Conservation (phyloP, 2,113 vertebrate species). For the Alethe castanea region DNA sequence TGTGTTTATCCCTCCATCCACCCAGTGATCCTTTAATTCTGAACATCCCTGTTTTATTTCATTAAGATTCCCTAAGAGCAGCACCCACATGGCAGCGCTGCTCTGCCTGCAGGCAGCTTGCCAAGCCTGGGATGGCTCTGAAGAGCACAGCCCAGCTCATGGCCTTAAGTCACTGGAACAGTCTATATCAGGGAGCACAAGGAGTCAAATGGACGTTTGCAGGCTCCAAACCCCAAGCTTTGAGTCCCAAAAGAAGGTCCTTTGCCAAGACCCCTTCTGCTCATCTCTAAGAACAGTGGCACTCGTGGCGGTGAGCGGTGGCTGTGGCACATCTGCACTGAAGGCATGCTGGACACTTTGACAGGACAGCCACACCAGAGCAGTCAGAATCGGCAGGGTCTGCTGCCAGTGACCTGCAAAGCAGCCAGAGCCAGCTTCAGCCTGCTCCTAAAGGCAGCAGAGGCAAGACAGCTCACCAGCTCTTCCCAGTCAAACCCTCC, state of each 20-base stretch:
- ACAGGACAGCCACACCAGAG: accelerated
- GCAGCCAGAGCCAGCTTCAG: background rate
- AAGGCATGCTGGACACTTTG: accelerated
- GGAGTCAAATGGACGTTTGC: background rate
- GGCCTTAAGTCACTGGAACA: background rate
- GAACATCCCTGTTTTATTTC: background rate
- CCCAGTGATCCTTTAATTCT: background rate
- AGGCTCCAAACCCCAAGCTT: background rate
- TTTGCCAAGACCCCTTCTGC: background rate
- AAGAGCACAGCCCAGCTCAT: background rate
- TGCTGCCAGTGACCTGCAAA: background rate
- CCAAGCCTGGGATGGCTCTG: background rate
- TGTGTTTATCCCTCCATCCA: background rate
- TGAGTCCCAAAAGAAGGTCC: background rate
- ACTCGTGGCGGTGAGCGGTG: accelerated
- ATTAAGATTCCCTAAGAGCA: background rate
- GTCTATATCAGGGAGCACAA: background rate
- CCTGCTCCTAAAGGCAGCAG: background rate
- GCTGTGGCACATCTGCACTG: background rate
- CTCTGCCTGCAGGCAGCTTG: background rate
- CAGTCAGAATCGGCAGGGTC: background rate
- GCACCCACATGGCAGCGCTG: accelerated
- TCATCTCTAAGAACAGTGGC: background rate
- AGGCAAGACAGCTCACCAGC: background rate
- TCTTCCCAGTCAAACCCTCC: background rate